A percentile compares a stretch with the other conserved stretches of the same genome.
phyloP scores from a whole-genome alignment of 2,797 vertebrate genomes.

The Onychomys torridus region DNA sequence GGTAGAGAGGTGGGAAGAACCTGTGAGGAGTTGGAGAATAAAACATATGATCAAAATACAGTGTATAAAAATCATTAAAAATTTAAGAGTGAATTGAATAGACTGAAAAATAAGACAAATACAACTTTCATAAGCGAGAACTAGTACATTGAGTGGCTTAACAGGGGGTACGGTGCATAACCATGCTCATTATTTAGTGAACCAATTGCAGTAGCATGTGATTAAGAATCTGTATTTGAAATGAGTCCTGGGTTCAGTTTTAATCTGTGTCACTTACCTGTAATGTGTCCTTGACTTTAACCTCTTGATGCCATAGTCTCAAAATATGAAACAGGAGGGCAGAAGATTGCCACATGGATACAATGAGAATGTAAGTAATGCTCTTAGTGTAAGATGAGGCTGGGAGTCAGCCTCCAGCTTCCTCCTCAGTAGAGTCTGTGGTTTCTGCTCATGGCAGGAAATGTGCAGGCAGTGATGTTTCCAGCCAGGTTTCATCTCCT shows the following conservation, averaged over 20 bases:
- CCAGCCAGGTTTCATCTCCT: background rate
- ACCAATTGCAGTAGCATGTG: background rate
- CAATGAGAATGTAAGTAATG: background rate
- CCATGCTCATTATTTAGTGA: background rate
- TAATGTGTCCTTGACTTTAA: background rate
- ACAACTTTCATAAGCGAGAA: background rate
- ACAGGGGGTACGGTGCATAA: rapidly evolving
- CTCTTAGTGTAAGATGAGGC: background rate
- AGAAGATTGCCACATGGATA: background rate
- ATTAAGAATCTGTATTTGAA: background rate
- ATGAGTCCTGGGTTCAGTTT: background rate
- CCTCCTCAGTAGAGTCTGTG: background rate
- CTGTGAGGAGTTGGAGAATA: background rate
- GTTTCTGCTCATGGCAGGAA: background rate
- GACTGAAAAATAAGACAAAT: background rate
- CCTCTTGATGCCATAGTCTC: background rate
- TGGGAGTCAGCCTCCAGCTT: background rate
- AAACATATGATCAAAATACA: background rate
- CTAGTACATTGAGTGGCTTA: background rate
- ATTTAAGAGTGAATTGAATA: background rate
- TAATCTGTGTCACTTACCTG: background rate
- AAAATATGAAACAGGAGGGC: background rate
- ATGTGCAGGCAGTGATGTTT: background rate
- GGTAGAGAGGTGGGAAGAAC: background rate
- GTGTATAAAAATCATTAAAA: background rate